These are phyloP conservation scores for Tetanocera ferruginea DNA, from an alignment of 2,888 invertebrate genomes.

Conservation along the genomic window DNA sequence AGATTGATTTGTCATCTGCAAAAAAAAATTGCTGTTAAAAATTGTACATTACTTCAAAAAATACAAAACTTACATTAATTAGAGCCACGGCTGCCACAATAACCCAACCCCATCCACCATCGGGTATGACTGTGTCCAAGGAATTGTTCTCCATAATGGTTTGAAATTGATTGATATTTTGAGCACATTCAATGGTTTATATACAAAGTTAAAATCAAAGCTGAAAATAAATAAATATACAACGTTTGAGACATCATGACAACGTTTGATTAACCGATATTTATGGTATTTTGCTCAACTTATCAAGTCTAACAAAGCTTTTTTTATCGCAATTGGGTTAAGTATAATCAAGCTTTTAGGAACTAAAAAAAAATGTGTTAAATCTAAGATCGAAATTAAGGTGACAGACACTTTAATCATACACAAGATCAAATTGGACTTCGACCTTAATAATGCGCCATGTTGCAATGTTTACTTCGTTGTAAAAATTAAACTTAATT, in stretches of 20 bases:
- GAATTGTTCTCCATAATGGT: constrained; percentile 53
- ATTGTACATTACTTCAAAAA: background rate
- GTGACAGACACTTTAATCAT: too few species aligned
- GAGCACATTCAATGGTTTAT: background rate
- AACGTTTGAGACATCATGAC: constrained; percentile 38
- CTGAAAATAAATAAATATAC: constrained; percentile 38
- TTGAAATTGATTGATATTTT: background rate
- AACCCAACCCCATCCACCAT: constrained; percentile 84
- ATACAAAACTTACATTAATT: constrained; percentile 75
- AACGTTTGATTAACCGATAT: background rate
- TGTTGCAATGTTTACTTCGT: too few species aligned
- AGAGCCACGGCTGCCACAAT: constrained; percentile 77
- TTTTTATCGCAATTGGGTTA: background rate
- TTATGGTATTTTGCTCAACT: background rate
- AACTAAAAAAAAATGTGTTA: too few species aligned
- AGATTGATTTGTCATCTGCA: constrained; percentile 79
- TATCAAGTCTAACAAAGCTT: background rate
- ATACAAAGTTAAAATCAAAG: constrained; percentile 33
- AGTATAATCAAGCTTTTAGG: too few species aligned
- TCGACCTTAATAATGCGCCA: too few species aligned
- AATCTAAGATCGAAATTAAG: too few species aligned
- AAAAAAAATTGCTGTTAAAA: constrained; percentile 41
- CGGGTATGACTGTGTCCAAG: constrained; percentile 69
- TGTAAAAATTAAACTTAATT: too few species aligned
- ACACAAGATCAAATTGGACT: too few species aligned